These are phyloP conservation scores for Anisognathus igniventris DNA, from an alignment of 2,797 vertebrate genomes.

Conservation along the genomic window DNA sequence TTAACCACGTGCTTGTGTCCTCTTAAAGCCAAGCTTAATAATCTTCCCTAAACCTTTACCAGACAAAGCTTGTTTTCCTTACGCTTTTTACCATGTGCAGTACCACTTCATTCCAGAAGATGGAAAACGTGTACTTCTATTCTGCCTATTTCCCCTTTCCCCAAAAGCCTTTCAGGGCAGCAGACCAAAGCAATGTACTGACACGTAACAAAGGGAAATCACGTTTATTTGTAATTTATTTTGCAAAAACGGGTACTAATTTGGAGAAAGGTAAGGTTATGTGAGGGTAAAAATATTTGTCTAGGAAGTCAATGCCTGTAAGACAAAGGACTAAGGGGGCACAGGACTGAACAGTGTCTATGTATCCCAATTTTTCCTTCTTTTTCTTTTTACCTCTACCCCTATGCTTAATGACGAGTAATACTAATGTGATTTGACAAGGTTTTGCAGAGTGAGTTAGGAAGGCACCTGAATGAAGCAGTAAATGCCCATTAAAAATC, in stretches of 20 bases:
- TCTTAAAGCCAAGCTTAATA: neutral
- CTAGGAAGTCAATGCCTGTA: neutral
- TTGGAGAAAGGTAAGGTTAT: neutral
- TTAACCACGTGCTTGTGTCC: neutral
- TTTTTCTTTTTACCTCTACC: neutral
- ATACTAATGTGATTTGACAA: neutral
- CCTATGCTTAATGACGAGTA: neutral
- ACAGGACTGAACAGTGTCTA: neutral
- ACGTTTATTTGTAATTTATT: neutral
- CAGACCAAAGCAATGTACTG: neutral
- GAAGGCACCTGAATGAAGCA: neutral
- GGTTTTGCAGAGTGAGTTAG: neutral
- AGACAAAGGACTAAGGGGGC: neutral
- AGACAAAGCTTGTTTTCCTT: neutral
- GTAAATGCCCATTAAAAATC: fast-evolving
- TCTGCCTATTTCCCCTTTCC: neutral
- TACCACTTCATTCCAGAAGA: slow-evolving; percentile 11
- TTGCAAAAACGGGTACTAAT: neutral
- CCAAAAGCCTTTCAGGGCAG: neutral
- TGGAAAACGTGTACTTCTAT: neutral
- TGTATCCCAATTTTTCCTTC: neutral
- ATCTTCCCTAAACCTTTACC: neutral
- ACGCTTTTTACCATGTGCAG: neutral
- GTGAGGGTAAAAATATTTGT: neutral
- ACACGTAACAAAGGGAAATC: neutral